These are phyloP conservation scores for Zosterops japonicus DNA, from an alignment of 2,113 vertebrate species.

Conservation along the genomic window DNA sequence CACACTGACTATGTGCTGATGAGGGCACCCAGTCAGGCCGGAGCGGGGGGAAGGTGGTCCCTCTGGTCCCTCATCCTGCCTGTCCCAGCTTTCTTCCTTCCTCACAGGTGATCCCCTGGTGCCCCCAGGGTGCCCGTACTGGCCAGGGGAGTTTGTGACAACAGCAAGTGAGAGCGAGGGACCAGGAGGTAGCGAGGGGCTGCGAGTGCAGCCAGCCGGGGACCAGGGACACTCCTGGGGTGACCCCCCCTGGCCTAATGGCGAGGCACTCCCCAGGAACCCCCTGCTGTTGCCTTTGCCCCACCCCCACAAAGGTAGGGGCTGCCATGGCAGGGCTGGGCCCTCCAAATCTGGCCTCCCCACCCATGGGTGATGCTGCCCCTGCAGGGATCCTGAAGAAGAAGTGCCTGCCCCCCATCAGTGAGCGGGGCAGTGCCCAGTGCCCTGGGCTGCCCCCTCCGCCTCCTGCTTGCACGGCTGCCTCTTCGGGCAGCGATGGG, in stretches of 20 bases:
- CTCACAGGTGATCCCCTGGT: conserved; percentile 64
- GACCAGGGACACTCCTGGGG: conserved; percentile 16
- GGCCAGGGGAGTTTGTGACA: conserved; percentile 79
- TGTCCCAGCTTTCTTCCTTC: background rate
- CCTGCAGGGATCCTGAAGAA: conserved; percentile 2
- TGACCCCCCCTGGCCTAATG: conserved; percentile 60
- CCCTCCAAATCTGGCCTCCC: background rate
- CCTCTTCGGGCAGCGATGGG: conserved; percentile 77
- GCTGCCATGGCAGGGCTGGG: background rate
- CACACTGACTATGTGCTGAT: background rate
- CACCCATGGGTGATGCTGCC: background rate
- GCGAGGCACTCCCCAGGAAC: conserved; percentile 64
- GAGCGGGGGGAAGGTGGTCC: too few species aligned
- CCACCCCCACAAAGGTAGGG: conserved; percentile 85
- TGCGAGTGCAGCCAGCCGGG: conserved; percentile 46
- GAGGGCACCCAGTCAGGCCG: background rate
- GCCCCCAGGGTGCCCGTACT: conserved; percentile 65
- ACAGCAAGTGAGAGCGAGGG: conserved; percentile 68
- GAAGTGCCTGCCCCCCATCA: conserved; percentile 79
- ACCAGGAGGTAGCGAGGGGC: conserved; percentile 18
- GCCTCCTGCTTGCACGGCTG: background rate
- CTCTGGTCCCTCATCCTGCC: background rate
- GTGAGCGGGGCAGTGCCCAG: conserved; percentile 82
- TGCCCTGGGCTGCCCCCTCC: conserved; percentile 69
- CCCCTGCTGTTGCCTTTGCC: conserved; percentile 67